These are phyloP conservation scores for Tragopan temminckii DNA, from an alignment of 2,797 vertebrate species.

Conservation along the genomic window DNA sequence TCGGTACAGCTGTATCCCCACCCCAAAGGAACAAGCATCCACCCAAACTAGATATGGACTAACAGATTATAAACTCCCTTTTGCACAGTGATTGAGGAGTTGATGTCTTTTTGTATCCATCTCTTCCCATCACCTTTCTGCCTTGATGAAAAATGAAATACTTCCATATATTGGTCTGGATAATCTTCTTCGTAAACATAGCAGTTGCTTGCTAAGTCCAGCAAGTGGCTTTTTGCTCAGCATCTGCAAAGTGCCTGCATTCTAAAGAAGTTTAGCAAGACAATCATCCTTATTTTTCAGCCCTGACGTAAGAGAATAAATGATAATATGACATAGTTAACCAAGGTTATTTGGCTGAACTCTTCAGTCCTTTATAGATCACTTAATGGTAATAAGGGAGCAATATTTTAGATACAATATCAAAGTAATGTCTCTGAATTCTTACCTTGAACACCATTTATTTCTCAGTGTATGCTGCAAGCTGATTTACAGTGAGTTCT, in stretches of 20 bases:
- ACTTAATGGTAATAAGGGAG: background rate
- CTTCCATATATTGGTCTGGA: rapidly evolving
- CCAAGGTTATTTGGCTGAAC: slow-evolving; percentile 54
- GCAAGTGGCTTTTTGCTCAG: background rate
- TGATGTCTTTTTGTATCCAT: background rate
- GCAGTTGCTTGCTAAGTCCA: background rate
- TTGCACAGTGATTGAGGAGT: background rate
- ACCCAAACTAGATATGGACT: background rate
- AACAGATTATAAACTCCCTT: rapidly evolving
- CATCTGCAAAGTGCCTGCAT: background rate
- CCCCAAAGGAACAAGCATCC: rapidly evolving
- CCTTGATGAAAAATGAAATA: background rate
- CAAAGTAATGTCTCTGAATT: slow-evolving; percentile 16
- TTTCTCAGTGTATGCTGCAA: background rate
- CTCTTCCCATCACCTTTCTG: background rate
- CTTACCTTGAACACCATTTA: slow-evolving; percentile 61
- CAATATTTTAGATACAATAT: slow-evolving; percentile 55
- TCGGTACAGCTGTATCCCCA: background rate
- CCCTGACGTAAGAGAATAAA: background rate
- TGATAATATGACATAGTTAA: background rate
- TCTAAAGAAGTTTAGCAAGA: background rate
- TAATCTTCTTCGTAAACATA: background rate
- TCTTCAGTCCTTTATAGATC: slow-evolving; percentile 23
- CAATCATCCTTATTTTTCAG: background rate
- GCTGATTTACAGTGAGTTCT: slow-evolving; percentile 40